Conservation (phyloP, 2,113 vertebrate species). For the Athene cunicularia region DNA sequence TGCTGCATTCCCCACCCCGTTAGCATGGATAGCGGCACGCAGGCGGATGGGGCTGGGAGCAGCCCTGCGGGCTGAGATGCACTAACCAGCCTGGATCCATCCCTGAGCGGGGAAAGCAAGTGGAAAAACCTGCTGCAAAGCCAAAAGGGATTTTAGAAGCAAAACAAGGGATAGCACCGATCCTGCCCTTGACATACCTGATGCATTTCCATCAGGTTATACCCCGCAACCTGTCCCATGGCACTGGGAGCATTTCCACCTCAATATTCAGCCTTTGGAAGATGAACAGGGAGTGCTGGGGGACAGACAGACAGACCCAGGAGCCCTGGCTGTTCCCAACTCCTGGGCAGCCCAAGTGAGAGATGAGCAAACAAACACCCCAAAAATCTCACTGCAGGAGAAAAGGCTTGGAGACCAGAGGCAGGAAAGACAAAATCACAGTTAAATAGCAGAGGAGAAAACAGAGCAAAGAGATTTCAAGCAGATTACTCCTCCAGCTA, state of each 20-base stretch:
- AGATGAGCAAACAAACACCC: background rate
- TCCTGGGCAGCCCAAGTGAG: background rate
- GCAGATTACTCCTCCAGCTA: background rate
- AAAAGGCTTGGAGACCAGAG: background rate
- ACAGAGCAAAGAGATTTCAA: background rate
- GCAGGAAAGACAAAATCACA: background rate
- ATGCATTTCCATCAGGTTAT: background rate
- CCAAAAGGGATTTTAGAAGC: background rate
- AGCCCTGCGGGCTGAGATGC: background rate
- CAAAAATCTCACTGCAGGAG: background rate
- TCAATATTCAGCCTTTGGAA: background rate
- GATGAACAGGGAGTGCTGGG: background rate
- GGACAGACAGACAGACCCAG: background rate
- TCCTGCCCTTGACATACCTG: background rate
- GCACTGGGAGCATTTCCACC: background rate
- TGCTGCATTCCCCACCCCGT: slow-evolving; percentile 52
- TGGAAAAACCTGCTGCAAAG: background rate
- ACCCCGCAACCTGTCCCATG: background rate
- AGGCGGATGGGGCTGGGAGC: background rate
- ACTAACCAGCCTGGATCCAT: background rate
- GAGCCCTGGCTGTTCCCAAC: background rate
- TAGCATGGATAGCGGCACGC: rapidly evolving
- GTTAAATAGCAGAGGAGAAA: background rate
- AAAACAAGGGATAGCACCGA: background rate
- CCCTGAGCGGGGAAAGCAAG: rapidly evolving